These are phyloP conservation scores for Sphyrna mokarran DNA, from an alignment of 2,113 vertebrate genomes.

Conservation along the genomic window DNA sequence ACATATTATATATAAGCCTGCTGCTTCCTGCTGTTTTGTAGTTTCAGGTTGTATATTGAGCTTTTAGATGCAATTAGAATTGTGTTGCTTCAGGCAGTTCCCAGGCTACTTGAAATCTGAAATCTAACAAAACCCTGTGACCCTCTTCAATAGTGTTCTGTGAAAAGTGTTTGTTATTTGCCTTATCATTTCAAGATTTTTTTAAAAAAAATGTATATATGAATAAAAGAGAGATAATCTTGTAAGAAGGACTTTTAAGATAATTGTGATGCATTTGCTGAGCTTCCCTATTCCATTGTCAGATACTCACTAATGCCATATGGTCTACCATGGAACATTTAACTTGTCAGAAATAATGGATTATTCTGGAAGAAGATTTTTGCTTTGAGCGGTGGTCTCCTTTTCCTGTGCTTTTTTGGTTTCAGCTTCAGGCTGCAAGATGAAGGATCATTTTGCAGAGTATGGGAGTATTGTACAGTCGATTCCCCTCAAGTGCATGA, in stretches of 20 bases:
- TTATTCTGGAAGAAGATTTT: constrained; percentile 81
- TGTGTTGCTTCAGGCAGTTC: constrained; percentile 42
- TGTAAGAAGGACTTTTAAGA: constrained; percentile 51
- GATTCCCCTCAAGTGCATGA: constrained; percentile 63
- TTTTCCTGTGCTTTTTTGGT: constrained; percentile 55
- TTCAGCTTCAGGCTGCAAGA: constrained; percentile 63
- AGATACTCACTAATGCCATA: constrained; percentile 71
- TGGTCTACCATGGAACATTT: constrained; percentile 84
- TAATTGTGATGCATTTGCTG: constrained; percentile 81
- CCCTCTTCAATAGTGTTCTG: constrained; percentile 6
- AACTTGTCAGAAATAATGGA: constrained; percentile 88
- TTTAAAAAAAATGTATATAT: neutral
- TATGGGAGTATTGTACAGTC: constrained; percentile 46
- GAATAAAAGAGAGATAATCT: constrained; percentile 43
- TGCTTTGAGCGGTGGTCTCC: constrained; percentile 71
- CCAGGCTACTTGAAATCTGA: constrained; percentile 1
- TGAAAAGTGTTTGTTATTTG: neutral
- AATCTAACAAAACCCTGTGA: constrained; percentile 21
- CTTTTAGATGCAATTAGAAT: constrained; percentile 41
- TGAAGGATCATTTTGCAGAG: constrained; percentile 62
- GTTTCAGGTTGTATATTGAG: constrained; percentile 11
- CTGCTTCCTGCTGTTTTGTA: neutral
- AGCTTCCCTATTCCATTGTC: constrained; percentile 59
- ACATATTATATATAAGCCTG: neutral
- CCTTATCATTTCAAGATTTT: neutral